Evolutionary conservation across 2,888 invertebrate species (phyloP).

Genomic region (Labia minor): DNA sequence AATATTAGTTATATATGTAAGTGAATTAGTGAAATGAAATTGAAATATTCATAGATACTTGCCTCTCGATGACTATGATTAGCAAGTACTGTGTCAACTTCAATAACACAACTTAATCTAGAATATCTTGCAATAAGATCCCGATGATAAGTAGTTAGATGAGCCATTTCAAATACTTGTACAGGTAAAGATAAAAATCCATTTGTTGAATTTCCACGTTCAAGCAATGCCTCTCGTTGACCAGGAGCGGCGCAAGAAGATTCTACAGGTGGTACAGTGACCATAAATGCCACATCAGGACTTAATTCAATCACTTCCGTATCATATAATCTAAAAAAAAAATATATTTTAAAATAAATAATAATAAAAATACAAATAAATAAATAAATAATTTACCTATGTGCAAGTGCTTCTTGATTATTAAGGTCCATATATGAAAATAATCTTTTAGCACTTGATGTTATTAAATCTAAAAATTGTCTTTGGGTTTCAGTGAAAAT

Average conservation of each 20-base stretch:
- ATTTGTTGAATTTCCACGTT: conserved; percentile 60
- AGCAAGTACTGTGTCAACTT: conserved; percentile 81
- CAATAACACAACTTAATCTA: conserved; percentile 82
- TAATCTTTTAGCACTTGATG: conserved; percentile 60
- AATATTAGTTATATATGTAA: too few species aligned
- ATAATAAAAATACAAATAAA: conserved; percentile 13
- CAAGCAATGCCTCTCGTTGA: conserved; percentile 71
- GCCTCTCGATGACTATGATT: conserved; percentile 84
- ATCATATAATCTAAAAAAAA: conserved; percentile 61
- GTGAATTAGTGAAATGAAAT: too few species aligned
- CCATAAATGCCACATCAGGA: conserved; percentile 78
- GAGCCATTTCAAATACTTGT: conserved; percentile 89
- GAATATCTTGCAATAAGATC: conserved; percentile 85
- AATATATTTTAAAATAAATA: neutral
- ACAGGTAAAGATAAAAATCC: conserved; percentile 67
- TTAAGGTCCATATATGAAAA: conserved; percentile 72
- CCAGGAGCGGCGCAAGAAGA: conserved; percentile 85
- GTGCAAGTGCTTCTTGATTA: conserved; percentile 54
- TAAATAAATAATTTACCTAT: conserved; percentile 36
- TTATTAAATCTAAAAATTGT: conserved; percentile 66
- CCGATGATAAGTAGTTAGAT: conserved; percentile 85
- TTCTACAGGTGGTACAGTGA: conserved; percentile 85
- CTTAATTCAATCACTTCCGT: conserved; percentile 88
- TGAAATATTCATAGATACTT: too few species aligned
- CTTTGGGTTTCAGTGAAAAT: conserved; percentile 60